phyloP scores from a whole-genome alignment of 2,113 vertebrate species.

The Capreolus pygargus region DNA sequence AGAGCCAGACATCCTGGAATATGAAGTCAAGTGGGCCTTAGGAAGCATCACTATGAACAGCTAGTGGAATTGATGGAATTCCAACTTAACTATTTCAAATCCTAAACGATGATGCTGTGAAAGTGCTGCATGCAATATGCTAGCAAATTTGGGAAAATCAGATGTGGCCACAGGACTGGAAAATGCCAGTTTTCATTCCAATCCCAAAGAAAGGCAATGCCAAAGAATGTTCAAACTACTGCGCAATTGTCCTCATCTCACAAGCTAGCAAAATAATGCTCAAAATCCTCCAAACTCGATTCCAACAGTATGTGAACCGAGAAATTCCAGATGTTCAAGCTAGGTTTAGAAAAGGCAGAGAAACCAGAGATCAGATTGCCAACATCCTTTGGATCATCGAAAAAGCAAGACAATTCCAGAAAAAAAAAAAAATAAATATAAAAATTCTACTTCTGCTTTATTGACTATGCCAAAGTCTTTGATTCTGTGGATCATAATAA shows the following conservation, averaged over 20 bases:
- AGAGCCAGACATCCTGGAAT: background rate
- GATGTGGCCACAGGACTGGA: background rate
- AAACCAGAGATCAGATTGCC: background rate
- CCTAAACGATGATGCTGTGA: background rate
- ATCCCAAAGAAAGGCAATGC: background rate
- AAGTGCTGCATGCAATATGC: background rate
- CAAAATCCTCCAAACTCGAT: background rate
- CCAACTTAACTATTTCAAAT: background rate
- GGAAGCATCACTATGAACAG: background rate
- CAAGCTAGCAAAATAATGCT: background rate
- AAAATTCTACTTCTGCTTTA: background rate
- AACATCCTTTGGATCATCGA: rapidly evolving
- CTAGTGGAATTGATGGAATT: background rate
- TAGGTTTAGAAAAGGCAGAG: background rate
- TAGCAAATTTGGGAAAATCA: background rate
- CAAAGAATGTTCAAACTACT: background rate
- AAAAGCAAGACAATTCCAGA: background rate
- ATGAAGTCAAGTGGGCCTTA: background rate
- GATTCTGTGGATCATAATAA: background rate
- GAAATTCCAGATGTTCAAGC: background rate
- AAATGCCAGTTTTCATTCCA: background rate
- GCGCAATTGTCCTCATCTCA: background rate
- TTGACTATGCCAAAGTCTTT: background rate
- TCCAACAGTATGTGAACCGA: background rate
- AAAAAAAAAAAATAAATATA: too few species aligned